Percentiles rank a stretch among this genome's conserved stretches.
Evolutionary conservation across 2,888 invertebrate species (phyloP).

Genomic region (Habrosyne pyritoides): DNA sequence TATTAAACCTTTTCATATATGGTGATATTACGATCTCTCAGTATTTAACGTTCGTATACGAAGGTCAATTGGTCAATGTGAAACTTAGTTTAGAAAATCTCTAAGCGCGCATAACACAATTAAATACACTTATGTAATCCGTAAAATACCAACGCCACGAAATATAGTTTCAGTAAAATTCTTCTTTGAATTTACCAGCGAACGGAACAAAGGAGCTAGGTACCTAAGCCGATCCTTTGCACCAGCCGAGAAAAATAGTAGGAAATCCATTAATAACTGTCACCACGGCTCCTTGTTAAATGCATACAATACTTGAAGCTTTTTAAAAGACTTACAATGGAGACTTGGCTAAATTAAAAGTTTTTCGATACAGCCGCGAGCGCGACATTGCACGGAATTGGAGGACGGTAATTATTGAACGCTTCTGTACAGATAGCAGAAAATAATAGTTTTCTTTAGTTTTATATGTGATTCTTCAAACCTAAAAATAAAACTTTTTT

Average conservation of each 20-base stretch:
- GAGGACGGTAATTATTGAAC: slow-evolving; percentile 78
- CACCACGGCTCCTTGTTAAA: slow-evolving; percentile 80
- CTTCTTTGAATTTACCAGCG: slow-evolving; percentile 27
- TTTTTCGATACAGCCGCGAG: slow-evolving; percentile 79
- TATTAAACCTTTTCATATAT: neutral
- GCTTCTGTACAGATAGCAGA: slow-evolving; percentile 49
- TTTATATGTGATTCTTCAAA: neutral
- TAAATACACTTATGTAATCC: slow-evolving; percentile 11
- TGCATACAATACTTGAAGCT: slow-evolving; percentile 83
- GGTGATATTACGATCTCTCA: neutral
- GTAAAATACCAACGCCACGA: slow-evolving; percentile 22
- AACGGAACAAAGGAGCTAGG: slow-evolving; percentile 68
- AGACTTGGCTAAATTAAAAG: slow-evolving; percentile 83
- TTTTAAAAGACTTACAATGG: slow-evolving; percentile 82
- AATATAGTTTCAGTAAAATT: slow-evolving; percentile 27
- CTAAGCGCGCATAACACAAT: neutral
- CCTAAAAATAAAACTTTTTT: too few relatives aligned
- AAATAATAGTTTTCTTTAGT: slow-evolving; percentile 9
- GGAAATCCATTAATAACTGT: slow-evolving; percentile 81
- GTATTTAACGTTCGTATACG: neutral
- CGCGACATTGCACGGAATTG: slow-evolving; percentile 80
- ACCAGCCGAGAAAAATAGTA: slow-evolving; percentile 78
- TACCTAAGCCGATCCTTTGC: slow-evolving; percentile 77
- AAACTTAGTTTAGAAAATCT: neutral
- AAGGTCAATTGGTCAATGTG: neutral